phyloP scores from a whole-genome alignment of 2,113 vertebrate genomes.

The Xiphophorus maculatus region DNA sequence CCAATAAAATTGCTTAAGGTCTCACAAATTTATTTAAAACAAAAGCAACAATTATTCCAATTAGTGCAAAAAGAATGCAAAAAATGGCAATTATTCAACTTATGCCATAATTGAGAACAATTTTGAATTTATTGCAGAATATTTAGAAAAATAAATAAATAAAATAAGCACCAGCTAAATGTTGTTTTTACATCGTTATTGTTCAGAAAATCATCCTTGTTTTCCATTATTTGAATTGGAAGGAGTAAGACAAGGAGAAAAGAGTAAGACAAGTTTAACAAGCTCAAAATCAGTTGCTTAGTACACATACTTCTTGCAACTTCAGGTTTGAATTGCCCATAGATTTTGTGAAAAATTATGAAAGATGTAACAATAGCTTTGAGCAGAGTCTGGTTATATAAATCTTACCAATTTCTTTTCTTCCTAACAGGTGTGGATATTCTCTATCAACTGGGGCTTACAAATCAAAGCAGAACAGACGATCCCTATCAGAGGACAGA shows the following conservation, averaged over 20 bases:
- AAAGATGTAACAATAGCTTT: background rate
- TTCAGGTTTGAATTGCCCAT: too few relatives aligned
- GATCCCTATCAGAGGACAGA: slow-evolving; percentile 68
- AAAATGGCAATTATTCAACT: background rate
- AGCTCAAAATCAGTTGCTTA: too few relatives aligned
- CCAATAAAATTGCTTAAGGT: background rate
- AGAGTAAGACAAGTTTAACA: too few relatives aligned
- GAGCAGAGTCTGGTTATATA: background rate
- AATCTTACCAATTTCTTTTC: slow-evolving; percentile 45
- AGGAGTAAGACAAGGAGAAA: too few relatives aligned
- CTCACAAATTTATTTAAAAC: background rate
- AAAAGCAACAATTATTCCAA: background rate
- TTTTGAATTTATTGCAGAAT: background rate
- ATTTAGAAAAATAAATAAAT: background rate
- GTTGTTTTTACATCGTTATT: too few relatives aligned
- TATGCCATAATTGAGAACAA: too few relatives aligned
- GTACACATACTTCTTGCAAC: too few relatives aligned
- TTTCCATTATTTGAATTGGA: too few relatives aligned
- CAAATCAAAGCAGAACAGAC: slow-evolving; percentile 76
- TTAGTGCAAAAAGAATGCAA: background rate
- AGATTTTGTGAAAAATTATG: background rate
- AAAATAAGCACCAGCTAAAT: too few relatives aligned
- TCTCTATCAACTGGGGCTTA: slow-evolving; percentile 87
- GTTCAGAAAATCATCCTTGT: too few relatives aligned
- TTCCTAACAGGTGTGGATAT: slow-evolving; percentile 89